phyloP scores from a whole-genome alignment of 2,113 vertebrate genomes.

The Apistogramma diplotaenia region DNA sequence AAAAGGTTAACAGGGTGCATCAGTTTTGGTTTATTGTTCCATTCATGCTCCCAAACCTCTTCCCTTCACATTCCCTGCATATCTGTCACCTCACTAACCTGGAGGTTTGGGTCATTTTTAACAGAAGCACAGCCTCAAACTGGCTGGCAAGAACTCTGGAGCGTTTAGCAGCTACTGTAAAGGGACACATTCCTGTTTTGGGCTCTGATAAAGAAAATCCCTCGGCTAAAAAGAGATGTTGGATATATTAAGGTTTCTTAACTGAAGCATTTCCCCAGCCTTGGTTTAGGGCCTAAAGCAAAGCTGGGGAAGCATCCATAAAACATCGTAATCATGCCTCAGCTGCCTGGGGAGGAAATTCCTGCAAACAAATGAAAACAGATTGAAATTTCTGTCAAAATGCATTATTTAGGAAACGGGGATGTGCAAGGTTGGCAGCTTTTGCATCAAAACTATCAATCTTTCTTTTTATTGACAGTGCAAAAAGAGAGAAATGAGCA shows the following conservation, averaged over 20 bases:
- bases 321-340: neutral
- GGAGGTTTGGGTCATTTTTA: too few relatives aligned
- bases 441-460: neutral
- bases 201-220: neutral
- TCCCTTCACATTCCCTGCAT: too few relatives aligned
- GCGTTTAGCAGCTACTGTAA: too few relatives aligned
- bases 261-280: too few relatives aligned
- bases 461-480: neutral
- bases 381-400: neutral
- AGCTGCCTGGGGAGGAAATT: neutral
- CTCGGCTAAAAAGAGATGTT: neutral
- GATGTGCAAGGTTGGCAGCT: neutral
- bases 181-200: too few relatives aligned
- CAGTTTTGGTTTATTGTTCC: too few relatives aligned
- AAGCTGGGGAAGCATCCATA: neutral
- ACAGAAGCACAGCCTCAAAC: too few relatives aligned
- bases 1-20: too few relatives aligned
- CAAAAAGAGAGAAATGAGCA: neutral
- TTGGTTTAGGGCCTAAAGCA: too few relatives aligned
- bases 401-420: neutral
- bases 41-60: too few relatives aligned
- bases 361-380: neutral
- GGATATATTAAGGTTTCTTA: neutral
- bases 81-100: too few relatives aligned
- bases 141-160: too few relatives aligned